Evolutionary conservation across 2,113 vertebrate species (phyloP), one percentile per base, ranked within the genome.

Genomic region (Sclerurus mexicanus): DNA sequence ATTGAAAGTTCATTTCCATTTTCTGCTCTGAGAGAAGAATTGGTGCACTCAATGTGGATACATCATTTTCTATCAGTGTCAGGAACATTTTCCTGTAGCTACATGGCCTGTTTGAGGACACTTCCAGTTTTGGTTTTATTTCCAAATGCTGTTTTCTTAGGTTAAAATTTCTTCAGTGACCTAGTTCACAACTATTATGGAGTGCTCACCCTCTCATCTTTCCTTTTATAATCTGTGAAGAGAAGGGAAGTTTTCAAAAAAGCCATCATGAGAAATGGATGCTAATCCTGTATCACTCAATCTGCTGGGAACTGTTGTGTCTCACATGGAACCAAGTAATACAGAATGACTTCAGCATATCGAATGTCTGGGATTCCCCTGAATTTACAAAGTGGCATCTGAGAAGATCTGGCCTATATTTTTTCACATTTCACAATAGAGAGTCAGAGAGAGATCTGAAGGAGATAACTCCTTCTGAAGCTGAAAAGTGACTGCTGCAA

Each of bases 221-320:
- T 59, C 92, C 40, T 84, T 97, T 97, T 94, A 96, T 40, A 89
- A 86, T 76, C 87, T 93, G 88, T 49, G 64, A 96, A 79, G 71
- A 85, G 59, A 83, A 93, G 33, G 52, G 76, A 40, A 86, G 60
- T 28, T 88, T 68, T 89, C 47, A 81, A 71, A 79, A 80, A 90
- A 93, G 44, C 27, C 63, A 78, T 88, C 21, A 76, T 5, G 17
- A 80, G 82, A 84, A 93, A 67, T 20, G 55, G 92, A 95, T 86
- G 35, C 60, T 17, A 40, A 50, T 56, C 56, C 31, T 63, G 40
- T 16, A 40, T 40, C 81, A 87, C 42, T 52, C 79, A 37, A 5
- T 46, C 50, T 74, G 52, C 78, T 59, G 80, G 62, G 78, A 94
- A 73, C 21, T 83, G 55, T 9, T 53, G 18, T 44, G 62, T 17